Evolutionary conservation across 2,113 vertebrate species (phyloP), one percentile per base, ranked within the genome.

Genomic region (Asarcornis scutulata): DNA sequence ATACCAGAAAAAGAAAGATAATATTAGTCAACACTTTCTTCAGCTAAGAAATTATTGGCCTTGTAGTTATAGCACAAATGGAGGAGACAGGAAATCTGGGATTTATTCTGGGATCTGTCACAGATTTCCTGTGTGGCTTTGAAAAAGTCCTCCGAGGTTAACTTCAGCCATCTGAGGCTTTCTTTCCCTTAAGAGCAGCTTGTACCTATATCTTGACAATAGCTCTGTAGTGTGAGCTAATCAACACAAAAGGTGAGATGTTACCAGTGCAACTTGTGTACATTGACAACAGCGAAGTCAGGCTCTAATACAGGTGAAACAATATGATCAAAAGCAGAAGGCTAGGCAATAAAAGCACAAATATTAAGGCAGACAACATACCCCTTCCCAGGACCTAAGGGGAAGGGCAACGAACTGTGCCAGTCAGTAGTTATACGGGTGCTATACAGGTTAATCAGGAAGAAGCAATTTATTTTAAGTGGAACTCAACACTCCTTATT

Each of bases 11-110:
- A 82, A 86, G 48, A 89, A 75, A 75, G 56, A 63, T 74, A 66
- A 58, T 75, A 68, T 9, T 66, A 75, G 48, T 44, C 52, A 83
- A 55, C 27, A 25, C 20, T 82, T 88, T 64, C 36, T 58, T 89
- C 38, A 23, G 64, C 88, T 95, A 68, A 89, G 80, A 92, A 75
- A 95, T 58, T 50, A 42, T 58, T 44, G 29, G 26, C 26, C 48
- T 64, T 94, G 48, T 68, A 95, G 76, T 84, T 92, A 89, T 23
- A 79, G 88, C 58, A 62, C 58, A 95, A 94, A 77, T 84, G 25
- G 32, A 94, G 5, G 69, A 94, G 92, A 84, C 83, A 96, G 95
- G 90, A 97, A 97, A 97, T 96, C 95, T 97, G 93, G 90, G 92
- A 86, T 95, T 91, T 96, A 96, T 90, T 97, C 88, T 91, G 86